These are phyloP conservation scores for Sclerodermus sp. DNA, from an alignment of 2,888 invertebrate genomes.

Conservation along the genomic window DNA sequence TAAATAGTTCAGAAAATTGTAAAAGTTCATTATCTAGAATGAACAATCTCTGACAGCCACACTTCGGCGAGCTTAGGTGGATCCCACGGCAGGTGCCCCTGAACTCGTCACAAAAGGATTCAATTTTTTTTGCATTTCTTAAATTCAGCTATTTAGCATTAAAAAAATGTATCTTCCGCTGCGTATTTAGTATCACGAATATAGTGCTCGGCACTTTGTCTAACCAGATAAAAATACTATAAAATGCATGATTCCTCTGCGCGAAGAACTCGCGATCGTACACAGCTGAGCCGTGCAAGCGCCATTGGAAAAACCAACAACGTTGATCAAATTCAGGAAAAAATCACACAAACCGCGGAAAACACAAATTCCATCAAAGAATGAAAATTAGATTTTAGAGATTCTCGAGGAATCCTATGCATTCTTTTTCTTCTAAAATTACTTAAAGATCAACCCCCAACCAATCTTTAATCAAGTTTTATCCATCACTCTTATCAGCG, in stretches of 20 bases:
- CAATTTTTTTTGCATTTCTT: conserved; percentile 13
- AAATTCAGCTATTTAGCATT: conserved; percentile 7
- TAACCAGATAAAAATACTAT: conserved; percentile 38
- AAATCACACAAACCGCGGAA: conserved; percentile 16
- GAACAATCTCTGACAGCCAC: conserved; percentile 26
- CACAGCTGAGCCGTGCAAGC: conserved; percentile 55
- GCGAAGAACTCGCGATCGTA: conserved; percentile 33
- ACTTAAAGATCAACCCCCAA: too few relatives aligned
- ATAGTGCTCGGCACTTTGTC: conserved; percentile 39
- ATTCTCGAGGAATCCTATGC: too few relatives aligned
- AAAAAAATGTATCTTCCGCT: conserved; percentile 10
- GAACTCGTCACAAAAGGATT: conserved; percentile 37
- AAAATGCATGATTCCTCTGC: conserved; percentile 41
- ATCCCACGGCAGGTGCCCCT: conserved; percentile 41
- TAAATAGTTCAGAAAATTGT: conserved; percentile 1
- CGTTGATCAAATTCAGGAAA: conserved; percentile 27
- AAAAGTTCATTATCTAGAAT: background rate
- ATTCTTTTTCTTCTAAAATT: too few relatives aligned
- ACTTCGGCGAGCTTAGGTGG: conserved; percentile 32
- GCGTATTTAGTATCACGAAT: conserved; percentile 39
- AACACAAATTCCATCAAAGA: conserved; percentile 14
- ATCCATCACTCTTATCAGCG: too few relatives aligned
- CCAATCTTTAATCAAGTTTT: too few relatives aligned
- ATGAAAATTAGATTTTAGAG: too few relatives aligned
- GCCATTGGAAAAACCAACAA: conserved; percentile 50